These are phyloP conservation scores for Anguilla megastoma DNA, from an alignment of 2,797 vertebrate species.

Conservation along the genomic window DNA sequence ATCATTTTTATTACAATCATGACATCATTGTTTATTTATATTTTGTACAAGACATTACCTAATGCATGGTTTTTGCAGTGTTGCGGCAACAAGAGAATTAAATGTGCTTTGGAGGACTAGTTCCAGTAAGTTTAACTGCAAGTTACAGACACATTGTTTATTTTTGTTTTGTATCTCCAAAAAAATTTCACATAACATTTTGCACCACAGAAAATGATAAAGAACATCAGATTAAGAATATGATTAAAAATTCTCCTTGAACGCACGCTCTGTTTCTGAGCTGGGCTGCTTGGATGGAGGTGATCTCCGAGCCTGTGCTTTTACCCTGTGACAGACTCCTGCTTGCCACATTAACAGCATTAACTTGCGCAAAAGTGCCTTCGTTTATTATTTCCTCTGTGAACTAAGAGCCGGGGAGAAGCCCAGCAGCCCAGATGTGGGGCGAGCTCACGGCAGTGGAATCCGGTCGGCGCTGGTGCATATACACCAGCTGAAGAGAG, in stretches of 20 bases:
- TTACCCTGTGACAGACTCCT: slow-evolving; percentile 6
- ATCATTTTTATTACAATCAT: too few relatives aligned
- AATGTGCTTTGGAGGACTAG: background rate
- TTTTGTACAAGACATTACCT: background rate
- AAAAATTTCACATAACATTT: too few relatives aligned
- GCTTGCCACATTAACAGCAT: slow-evolving; percentile 2
- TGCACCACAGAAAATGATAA: too few relatives aligned
- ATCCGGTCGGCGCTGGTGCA: background rate
- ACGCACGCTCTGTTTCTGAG: slow-evolving; percentile 23
- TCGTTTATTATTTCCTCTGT: slow-evolving; percentile 9
- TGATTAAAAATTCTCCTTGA: background rate
- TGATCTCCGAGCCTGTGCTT: background rate
- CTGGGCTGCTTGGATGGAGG: background rate
- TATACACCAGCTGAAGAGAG: background rate
- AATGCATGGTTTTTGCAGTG: background rate
- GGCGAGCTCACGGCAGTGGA: slow-evolving; percentile 5
- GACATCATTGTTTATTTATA: background rate
- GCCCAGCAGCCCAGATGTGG: slow-evolving; percentile 22
- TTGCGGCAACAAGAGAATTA: background rate
- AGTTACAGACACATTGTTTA: too few relatives aligned
- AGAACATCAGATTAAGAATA: too few relatives aligned
- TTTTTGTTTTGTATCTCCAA: too few relatives aligned
- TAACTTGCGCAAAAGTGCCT: slow-evolving; percentile 8
- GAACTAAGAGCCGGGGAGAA: background rate
- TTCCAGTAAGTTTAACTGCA: slow-evolving; percentile 10